A percentile compares a stretch with the other conserved stretches of the same genome.
These are phyloP conservation scores for Benitochromis conjunctus DNA, from an alignment of 2,113 vertebrate species.

Conservation along the genomic window DNA sequence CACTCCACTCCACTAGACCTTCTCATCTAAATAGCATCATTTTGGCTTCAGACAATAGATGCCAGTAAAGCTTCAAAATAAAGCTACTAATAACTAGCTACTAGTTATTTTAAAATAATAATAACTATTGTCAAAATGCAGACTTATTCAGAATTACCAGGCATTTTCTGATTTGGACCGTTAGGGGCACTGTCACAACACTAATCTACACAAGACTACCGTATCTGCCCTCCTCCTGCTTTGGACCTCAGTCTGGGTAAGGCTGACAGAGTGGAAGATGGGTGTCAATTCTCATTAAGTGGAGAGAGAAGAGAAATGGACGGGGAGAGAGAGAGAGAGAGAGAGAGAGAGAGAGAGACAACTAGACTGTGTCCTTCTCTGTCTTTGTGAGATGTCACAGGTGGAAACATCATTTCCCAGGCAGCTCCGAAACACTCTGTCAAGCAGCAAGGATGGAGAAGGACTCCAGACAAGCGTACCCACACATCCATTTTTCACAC, in stretches of 20 bases:
- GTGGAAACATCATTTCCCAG: conserved; percentile 60
- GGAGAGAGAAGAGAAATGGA: not conserved
- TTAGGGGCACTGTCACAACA: not conserved
- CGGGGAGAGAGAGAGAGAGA: not conserved
- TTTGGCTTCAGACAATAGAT: not conserved
- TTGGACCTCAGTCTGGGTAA: not conserved
- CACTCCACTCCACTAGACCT: rapidly evolving
- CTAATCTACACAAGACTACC: not conserved
- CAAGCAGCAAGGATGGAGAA: conserved; percentile 49
- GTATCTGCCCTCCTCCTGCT: not conserved
- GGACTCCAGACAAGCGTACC: conserved; percentile 34
- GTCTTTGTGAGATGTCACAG: conserved; percentile 60
- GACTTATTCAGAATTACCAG: not conserved
- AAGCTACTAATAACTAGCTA: too few relatives aligned
- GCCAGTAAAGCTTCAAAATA: not conserved
- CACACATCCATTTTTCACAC: conserved; percentile 16
- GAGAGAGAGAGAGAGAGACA: not conserved
- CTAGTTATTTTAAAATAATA: not conserved
- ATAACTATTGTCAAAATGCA: not conserved
- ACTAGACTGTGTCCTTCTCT: conserved; percentile 29
- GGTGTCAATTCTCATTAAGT: conserved; percentile 30
- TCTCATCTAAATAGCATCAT: not conserved
- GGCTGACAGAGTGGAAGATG: conserved; percentile 4
- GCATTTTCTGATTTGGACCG: not conserved
- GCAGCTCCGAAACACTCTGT: conserved; percentile 59